Evolutionary conservation across 1,140 invertebrate species (phyloP), one percentile per base, ranked within the genome.

Genomic region (Mycetomoellerius zeteki): DNA sequence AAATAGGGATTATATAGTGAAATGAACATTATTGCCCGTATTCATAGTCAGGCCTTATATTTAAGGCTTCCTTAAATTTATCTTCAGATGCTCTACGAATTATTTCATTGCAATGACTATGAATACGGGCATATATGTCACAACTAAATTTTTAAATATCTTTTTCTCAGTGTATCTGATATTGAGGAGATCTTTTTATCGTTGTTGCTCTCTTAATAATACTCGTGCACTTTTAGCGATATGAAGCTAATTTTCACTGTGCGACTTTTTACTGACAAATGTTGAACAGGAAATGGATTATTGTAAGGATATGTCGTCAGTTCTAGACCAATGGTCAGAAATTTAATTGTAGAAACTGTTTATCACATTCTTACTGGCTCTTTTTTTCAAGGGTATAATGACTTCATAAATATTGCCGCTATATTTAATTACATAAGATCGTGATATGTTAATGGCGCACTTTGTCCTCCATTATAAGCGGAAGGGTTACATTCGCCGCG

Each of bases 381-480:
- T 37, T 24, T 80, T 24, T 37, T 52, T 24, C 27, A 80, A 65
- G 60, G n/a, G 27, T 52, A 50, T 80, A 80, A 65, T 33, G n/a
- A 52, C 58, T 67, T 52, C 3, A 64, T 50, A 50, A 52, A 56
- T 80, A 65, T 33, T 19, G 47, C 8, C 21, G 47, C 10, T 27
- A 12, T 54, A 37, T 43, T 52, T 37, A 77, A 77, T 47, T 56
- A 77, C 21, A 27, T 50, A 30, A 64, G 60, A 78, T 37, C 47
- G 47, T 37, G 77, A 80, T 67, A 80, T 69, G 62, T 80, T 80
- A 80, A 80, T 67, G 30, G 30, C 27, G 8, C 30, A 56, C 47
- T 78, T 64, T 67, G 77, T 80, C 47, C 62, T 80, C 62, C 30
- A 80, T 67, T 67, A 67, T 14, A n/a, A 80, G 2, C 27, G 47